These are phyloP conservation scores for Scophthalmus maximus DNA, from an alignment of 2,113 vertebrate genomes.

Conservation along the genomic window DNA sequence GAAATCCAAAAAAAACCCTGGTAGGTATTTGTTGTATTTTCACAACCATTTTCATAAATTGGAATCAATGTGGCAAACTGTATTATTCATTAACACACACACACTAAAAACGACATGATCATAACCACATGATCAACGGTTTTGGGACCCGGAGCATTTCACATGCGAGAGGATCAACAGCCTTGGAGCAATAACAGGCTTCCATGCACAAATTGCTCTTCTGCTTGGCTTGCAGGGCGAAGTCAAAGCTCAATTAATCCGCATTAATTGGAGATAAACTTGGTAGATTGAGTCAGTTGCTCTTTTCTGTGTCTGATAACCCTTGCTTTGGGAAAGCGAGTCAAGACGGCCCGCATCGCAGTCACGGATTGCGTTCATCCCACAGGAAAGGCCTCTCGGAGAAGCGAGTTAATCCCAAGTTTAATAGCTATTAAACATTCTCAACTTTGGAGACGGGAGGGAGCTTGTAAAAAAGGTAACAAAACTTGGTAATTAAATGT, in stretches of 20 bases:
- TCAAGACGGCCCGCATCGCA: slow-evolving; percentile 37
- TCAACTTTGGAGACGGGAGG: slow-evolving; percentile 42
- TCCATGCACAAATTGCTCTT: slow-evolving; percentile 66
- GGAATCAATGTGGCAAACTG: slow-evolving; percentile 3
- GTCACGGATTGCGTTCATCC: slow-evolving; percentile 37
- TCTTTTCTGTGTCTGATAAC: slow-evolving; percentile 62
- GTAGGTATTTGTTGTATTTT: slow-evolving; percentile 21
- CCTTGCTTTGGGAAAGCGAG: slow-evolving; percentile 49
- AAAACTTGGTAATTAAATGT: slow-evolving; percentile 59
- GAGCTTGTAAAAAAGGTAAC: slow-evolving; percentile 3
- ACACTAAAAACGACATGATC: slow-evolving; percentile 36
- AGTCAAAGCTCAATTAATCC: slow-evolving; percentile 76
- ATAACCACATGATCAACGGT: slow-evolving; percentile 34
- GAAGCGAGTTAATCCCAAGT: slow-evolving; percentile 50
- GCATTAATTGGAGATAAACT: slow-evolving; percentile 81
- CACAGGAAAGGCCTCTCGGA: slow-evolving; percentile 25
- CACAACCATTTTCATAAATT: slow-evolving; percentile 2
- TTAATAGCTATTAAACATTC: slow-evolving; percentile 59
- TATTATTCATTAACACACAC: slow-evolving; percentile 39
- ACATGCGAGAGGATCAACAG: slow-evolving; percentile 64
- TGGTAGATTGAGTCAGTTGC: slow-evolving; percentile 62
- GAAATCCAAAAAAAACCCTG: neutral
- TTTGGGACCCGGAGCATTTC: slow-evolving; percentile 48
- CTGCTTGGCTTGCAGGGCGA: slow-evolving; percentile 61
- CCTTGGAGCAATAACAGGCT: slow-evolving; percentile 57